Base-by-base conservation (phyloP, 2,797 vertebrate species). In the Ibycter americanus region DNA sequence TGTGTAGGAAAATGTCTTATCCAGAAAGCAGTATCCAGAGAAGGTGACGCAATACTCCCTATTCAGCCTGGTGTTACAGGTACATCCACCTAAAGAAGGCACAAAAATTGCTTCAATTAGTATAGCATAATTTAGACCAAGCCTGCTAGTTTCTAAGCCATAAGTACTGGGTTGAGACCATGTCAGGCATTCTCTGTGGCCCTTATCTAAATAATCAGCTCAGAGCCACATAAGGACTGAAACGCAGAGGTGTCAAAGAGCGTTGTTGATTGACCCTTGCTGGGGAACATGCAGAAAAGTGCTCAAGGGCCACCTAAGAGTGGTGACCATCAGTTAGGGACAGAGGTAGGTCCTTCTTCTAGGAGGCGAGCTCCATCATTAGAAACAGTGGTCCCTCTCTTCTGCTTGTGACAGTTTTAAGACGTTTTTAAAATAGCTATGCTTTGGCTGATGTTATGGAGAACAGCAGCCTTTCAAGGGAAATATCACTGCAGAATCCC, bases 21-120 rank as follows among this genome's bases (percentile, higher is more conserved):
- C 13, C 44, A 77, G 47, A 76, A 77, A 14, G 13, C 31, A 66
- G 15, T 18, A 73, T 44, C 34, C 65, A 67, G 38, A 65, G 47
- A 83, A 83, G 8, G 38, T 55, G 67, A 59, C 0, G 0, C 17
- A 55, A 40, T 23, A 3, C 1, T 66, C 12, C 34, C 11, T 47
- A 1, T 44, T 66, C 36, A 81, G 46, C 14, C 42, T 44, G 21
- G 26, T 44, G n/a, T 49, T 67, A 74, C 11, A 38, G 22, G 5
- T 76, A 29, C 4, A 19, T 49, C 11, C 49, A 61, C 36, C 14
- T 79, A 46, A 74, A 78, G 11, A 66, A 61, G 21, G 17, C 15
- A 65, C 1, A 82, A 65, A 80, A 78, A 22, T 56, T 36, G 2
- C 6, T 89, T 78, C 40, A 46, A 8, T 59, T 51, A 36, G 9